Conservation (phyloP, 1,140 invertebrate species). For the Drosophila sp. region DNA sequence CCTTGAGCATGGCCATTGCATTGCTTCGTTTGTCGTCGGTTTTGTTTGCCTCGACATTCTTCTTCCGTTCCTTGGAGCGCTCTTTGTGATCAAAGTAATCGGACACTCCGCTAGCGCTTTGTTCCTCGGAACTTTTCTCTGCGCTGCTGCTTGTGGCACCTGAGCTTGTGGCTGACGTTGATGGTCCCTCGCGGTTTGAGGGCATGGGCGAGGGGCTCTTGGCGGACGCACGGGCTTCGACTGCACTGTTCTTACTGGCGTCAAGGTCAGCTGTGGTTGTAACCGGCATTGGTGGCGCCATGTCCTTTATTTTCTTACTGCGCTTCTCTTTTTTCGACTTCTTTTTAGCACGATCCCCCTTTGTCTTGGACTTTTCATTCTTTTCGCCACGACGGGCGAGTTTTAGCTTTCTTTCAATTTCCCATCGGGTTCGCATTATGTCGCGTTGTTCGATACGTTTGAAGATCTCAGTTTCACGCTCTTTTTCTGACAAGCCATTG, state of each 20-base stretch:
- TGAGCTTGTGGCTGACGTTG: constrained; percentile 45
- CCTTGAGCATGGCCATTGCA: constrained; percentile 96
- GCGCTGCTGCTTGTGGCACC: constrained; percentile 26
- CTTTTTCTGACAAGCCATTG: constrained; percentile 97
- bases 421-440: constrained; percentile 96
- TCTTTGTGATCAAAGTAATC: constrained; percentile 84
- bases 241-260: constrained; percentile 26
- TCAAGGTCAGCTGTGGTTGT: constrained; percentile 64
- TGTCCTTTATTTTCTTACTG: constrained; percentile 79
- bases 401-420: constrained; percentile 97
- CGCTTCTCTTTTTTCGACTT: constrained; percentile 84
- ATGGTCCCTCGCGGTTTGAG: constrained; percentile 38
- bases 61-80: constrained; percentile 92
- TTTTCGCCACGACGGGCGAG: constrained; percentile 93
- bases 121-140: constrained; percentile 45
- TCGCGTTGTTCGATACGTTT: constrained; percentile 97
- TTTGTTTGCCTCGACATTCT: constrained; percentile 94
- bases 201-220: constrained; percentile 53
- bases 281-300: constrained; percentile 65
- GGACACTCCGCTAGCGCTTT: constrained; percentile 37
- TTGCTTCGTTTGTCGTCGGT: constrained; percentile 94
- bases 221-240: constrained; percentile 13
- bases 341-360: constrained; percentile 87
- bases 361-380: constrained; percentile 86
- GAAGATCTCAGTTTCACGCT: constrained; percentile 98